phyloP scores from a whole-genome alignment of 2,888 invertebrate species.

The Desoria tigrina region DNA sequence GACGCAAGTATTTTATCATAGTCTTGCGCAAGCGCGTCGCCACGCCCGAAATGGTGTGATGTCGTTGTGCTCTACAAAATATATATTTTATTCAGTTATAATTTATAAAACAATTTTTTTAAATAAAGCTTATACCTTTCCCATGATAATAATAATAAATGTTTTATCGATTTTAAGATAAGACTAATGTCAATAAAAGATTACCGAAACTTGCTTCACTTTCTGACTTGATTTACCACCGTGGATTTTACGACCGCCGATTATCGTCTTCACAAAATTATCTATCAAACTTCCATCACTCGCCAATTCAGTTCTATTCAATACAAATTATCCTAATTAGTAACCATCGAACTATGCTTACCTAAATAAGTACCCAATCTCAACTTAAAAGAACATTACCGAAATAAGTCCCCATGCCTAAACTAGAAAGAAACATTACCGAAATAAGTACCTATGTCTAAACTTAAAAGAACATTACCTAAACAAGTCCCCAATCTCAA shows the following conservation, averaged over 20 bases:
- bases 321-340: background rate
- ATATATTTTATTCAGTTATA: too few species aligned
- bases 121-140: background rate
- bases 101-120: background rate
- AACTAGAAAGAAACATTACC: too few species aligned
- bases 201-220: too few species aligned
- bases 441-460: too few species aligned
- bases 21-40: conserved; percentile 61
- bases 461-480: too few species aligned
- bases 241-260: conserved; percentile 49
- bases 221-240: conserved; percentile 37
- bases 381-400: too few species aligned
- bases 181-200: conserved; percentile 15
- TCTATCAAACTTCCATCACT: conserved; percentile 47
- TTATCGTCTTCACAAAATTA: conserved; percentile 43
- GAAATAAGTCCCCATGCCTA: too few species aligned
- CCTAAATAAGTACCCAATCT: too few species aligned
- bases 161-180: too few species aligned
- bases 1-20: conserved; percentile 69
- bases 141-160: conserved; percentile 5
- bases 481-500: too few species aligned
- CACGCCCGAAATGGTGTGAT: conserved; percentile 15
- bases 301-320: conserved; percentile 30
- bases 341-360: background rate
- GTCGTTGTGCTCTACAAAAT: background rate